Evolutionary conservation across 2,888 invertebrate genomes (phyloP), one percentile per base, ranked within the genome.

Genomic region (Ischnus inquisitorius): DNA sequence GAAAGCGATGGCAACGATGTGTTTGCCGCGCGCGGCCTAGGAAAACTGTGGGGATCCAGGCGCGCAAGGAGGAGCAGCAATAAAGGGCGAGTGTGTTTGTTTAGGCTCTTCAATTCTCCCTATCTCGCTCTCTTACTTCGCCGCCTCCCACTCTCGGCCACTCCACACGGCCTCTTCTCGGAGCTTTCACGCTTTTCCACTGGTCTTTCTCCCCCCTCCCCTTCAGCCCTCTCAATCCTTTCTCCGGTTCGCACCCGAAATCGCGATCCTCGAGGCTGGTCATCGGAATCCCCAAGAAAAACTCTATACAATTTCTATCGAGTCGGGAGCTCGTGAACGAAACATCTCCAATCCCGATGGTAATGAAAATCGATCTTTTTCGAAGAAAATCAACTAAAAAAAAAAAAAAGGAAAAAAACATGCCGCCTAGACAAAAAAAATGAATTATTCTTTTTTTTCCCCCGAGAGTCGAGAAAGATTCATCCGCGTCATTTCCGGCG

Each of bases 11-110:
- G 41, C 60, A 48, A 75, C 19, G 68, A 54, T 68, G 39, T 48
- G 34, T 34, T 34, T 4, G 34, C 34, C 34, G 34, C 34, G 60
- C 41, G 62, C 39, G 74, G 25, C 28, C 64, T 68, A 64, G 43
- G 71, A 48, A 28, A 83, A 60, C 25, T 65, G 83, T 68, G 67
- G 85, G 88, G 87, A 87, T 69, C 79, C 79, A 82, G 82, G 75
- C 81, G 86, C 34, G 85, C 87, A 87, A 89, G 89, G 88, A 89
- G 90, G 87, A 89, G 88, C 90, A 89, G 91, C 92, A 93, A 92
- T 92, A 92, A 92, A 92, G 91, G 60, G 89, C 92, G 90, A 92
- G 91, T 90, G 89, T 91, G 92, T 93, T 93, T 92, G 90, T 90
- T 93, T 92, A 92, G 91, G 92, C 91, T 91, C 91, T 91, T 91